Conservation (phyloP, 2,113 vertebrate species). For the Chionis minor region DNA sequence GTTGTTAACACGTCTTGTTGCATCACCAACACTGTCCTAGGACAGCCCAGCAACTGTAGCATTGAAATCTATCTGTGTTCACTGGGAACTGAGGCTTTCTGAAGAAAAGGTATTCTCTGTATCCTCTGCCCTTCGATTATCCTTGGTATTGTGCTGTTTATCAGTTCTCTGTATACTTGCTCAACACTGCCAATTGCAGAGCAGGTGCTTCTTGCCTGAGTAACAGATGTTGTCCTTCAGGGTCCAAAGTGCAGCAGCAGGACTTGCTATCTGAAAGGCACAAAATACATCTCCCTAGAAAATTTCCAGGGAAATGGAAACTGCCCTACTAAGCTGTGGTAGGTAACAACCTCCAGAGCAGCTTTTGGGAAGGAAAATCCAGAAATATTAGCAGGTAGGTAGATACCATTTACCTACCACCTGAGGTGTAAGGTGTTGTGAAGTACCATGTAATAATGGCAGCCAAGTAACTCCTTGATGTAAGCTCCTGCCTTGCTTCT, state of each 20-base stretch:
- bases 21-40: not conserved
- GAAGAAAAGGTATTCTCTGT: not conserved
- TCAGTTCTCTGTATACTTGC: not conserved
- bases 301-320: not conserved
- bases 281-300: not conserved
- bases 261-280: not conserved
- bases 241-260: not conserved
- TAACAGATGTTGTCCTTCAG: not conserved
- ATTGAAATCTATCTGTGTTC: not conserved
- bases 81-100: not conserved
- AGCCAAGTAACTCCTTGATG: not conserved
- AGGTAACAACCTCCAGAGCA: not conserved
- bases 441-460: not conserved
- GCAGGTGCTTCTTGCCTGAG: not conserved
- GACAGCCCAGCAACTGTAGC: not conserved
- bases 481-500: too few species aligned
- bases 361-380: not conserved
- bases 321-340: not conserved
- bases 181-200: not conserved
- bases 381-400: not conserved
- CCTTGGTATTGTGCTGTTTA: not conserved
- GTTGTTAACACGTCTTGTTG: not conserved
- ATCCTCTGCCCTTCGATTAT: not conserved
- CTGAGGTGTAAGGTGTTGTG: not conserved
- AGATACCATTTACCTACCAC: not conserved